Percentiles rank a stretch among this genome's conserved stretches.
These are phyloP conservation scores for Hycleus phaleratus DNA, from an alignment of 1,140 invertebrate genomes.

Conservation along the genomic window DNA sequence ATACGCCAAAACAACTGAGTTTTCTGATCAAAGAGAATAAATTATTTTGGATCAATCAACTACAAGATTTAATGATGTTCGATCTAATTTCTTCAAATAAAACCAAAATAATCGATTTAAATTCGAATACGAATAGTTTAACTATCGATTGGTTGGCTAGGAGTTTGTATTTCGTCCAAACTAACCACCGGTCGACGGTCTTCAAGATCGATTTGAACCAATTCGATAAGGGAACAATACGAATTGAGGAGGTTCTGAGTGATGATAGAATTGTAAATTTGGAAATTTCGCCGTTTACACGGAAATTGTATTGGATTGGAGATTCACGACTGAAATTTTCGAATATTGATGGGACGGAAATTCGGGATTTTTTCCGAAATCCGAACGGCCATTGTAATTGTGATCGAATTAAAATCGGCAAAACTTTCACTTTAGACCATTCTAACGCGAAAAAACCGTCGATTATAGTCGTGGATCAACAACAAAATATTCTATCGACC, in stretches of 20 bases:
- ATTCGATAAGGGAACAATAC: constrained; percentile 40
- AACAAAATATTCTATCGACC: constrained; percentile 53
- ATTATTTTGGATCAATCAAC: constrained; percentile 78
- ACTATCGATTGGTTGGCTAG: constrained; percentile 80
- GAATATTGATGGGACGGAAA: constrained; percentile 47
- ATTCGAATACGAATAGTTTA: constrained; percentile 58
- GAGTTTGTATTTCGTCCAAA: constrained; percentile 72
- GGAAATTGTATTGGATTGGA: constrained; percentile 68
- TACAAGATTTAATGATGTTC: constrained; percentile 64
- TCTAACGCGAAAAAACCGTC: constrained; percentile 50
- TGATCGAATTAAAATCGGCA: constrained; percentile 45
- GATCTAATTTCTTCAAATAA: constrained; percentile 46
- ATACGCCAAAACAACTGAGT: constrained; percentile 53
- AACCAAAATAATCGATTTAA: constrained; percentile 58
- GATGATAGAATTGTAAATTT: constrained; percentile 52
- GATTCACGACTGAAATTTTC: constrained; percentile 55
- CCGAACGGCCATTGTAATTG: constrained; percentile 22
- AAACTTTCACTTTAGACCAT: constrained; percentile 59
- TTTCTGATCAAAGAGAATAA: constrained; percentile 60
- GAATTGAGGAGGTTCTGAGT: constrained; percentile 44
- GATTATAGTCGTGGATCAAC: constrained; percentile 55
- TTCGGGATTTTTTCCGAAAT: constrained; percentile 47
- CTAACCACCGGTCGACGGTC: constrained; percentile 44
- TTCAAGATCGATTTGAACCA: constrained; percentile 53
- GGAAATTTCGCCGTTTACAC: constrained; percentile 63